These are phyloP conservation scores for Vultur gryphus DNA, from an alignment of 2,797 vertebrate species.

Conservation along the genomic window DNA sequence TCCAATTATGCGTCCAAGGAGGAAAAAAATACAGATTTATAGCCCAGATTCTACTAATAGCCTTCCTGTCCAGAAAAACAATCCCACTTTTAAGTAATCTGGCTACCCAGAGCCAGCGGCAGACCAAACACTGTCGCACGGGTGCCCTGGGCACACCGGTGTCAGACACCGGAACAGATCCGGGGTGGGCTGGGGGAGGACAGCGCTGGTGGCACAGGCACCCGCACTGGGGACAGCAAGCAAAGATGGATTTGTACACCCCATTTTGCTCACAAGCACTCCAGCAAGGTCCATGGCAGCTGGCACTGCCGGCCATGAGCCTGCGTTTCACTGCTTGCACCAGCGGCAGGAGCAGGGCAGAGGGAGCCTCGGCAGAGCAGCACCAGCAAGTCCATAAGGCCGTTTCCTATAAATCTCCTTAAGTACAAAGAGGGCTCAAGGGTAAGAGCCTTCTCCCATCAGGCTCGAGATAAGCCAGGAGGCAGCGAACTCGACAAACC, in stretches of 20 bases:
- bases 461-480: not conserved
- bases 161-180: not conserved
- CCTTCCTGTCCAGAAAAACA: not conserved
- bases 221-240: too few relatives aligned
- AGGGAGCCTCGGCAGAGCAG: not conserved
- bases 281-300: not conserved
- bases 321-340: rapidly evolving
- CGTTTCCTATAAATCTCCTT: not conserved
- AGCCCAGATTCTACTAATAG: not conserved
- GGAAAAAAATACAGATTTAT: not conserved
- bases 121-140: rapidly evolving
- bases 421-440: not conserved
- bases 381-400: not conserved
- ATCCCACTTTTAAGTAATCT: not conserved
- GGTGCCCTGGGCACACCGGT: not conserved
- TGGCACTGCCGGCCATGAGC: rapidly evolving
- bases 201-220: not conserved
- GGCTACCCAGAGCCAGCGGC: not conserved
- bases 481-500: not conserved
- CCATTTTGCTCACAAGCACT: not conserved
- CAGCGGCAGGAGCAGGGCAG: not conserved
- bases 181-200: not conserved
- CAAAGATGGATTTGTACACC: not conserved
- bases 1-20: not conserved
- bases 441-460: not conserved